Evolutionary conservation across 2,888 invertebrate genomes (phyloP).

Genomic region (Brachypalpus laphriformis): DNA sequence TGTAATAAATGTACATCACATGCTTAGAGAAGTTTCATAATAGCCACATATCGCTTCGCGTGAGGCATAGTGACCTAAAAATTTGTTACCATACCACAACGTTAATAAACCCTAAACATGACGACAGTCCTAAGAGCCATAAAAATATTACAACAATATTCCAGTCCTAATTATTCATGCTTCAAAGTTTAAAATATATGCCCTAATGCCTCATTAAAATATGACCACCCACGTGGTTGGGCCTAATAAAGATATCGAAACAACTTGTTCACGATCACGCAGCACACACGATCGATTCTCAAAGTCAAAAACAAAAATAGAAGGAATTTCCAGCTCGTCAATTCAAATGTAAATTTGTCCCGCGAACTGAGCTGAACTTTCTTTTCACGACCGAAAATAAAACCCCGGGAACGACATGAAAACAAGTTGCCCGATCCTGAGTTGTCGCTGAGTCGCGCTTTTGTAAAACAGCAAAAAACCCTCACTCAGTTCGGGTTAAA

Average conservation of each 20-base stretch:
- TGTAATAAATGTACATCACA: too few relatives aligned
- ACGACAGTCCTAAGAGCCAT: not conserved
- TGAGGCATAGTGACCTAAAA: too few relatives aligned
- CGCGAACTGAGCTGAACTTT: constrained; percentile 62
- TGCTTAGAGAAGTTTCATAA: too few relatives aligned
- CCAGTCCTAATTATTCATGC: not conserved
- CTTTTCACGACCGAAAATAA: constrained; percentile 70
- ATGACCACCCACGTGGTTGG: constrained; percentile 52
- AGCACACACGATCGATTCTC: constrained; percentile 54
- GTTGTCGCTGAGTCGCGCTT: constrained; percentile 1
- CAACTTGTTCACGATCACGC: constrained; percentile 73
- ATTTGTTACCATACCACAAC: too few relatives aligned
- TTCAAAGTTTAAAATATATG: not conserved
- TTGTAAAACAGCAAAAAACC: constrained; percentile 18
- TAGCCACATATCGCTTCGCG: too few relatives aligned
- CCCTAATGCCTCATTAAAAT: constrained; percentile 6
- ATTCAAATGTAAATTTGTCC: constrained; percentile 71
- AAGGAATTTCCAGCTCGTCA: constrained; percentile 41
- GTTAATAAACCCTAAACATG: not conserved
- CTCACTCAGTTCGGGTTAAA: constrained; percentile 56
- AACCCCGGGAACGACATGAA: constrained; percentile 55
- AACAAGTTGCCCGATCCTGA: constrained; percentile 62
- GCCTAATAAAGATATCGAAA: constrained; percentile 49
- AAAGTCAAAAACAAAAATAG: constrained; percentile 12
- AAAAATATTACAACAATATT: not conserved